Evolutionary conservation across 2,113 vertebrate species (phyloP).

Genomic region (Megalops atlanticus): DNA sequence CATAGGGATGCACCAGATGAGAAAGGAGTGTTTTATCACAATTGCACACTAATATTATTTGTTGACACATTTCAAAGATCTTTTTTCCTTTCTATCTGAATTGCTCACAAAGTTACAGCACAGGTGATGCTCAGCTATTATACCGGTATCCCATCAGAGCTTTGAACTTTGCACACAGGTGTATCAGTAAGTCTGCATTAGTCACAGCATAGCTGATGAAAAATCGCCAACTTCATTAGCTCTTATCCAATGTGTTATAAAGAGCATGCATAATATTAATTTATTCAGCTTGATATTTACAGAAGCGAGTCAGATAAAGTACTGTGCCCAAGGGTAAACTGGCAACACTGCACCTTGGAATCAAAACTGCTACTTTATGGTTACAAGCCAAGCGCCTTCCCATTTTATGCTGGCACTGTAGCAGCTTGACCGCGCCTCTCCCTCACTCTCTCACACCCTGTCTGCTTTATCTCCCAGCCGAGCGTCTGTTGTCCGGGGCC

Average conservation of each 20-base stretch:
- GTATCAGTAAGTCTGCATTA: neutral
- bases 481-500: slow-evolving; percentile 89
- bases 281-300: too few relatives aligned
- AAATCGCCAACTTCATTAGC: too few relatives aligned
- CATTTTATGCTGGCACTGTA: too few relatives aligned
- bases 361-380: neutral
- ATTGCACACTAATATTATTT: slow-evolving; percentile 1
- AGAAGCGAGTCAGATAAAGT: neutral
- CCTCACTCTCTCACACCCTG: neutral
- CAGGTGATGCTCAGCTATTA: neutral
- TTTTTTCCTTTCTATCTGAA: neutral
- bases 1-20: neutral
- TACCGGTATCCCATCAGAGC: neutral
- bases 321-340: too few relatives aligned
- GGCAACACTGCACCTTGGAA: neutral
- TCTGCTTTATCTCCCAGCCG: slow-evolving; percentile 67
- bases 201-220: too few relatives aligned
- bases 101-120: neutral
- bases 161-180: neutral
- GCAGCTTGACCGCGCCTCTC: too few relatives aligned
- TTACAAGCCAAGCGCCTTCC: neutral
- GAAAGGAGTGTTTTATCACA: neutral
- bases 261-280: too few relatives aligned
- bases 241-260: too few relatives aligned
- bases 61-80: neutral